These are phyloP conservation scores for Lophochroa leadbeateri DNA, from an alignment of 2,113 vertebrate genomes.

Conservation along the genomic window DNA sequence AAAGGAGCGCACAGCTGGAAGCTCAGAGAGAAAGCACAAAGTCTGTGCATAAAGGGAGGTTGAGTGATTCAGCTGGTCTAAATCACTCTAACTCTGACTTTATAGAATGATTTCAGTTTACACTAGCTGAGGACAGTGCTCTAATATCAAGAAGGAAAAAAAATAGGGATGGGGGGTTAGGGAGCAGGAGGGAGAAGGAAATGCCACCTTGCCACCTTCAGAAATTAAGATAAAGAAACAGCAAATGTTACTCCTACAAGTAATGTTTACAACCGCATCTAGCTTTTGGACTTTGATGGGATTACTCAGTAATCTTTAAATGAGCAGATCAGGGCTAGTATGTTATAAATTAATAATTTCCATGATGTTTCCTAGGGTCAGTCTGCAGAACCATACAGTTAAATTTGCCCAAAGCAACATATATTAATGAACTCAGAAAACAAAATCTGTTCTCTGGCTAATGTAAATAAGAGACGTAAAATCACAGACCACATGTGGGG, in stretches of 20 bases:
- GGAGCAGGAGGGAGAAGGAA: background rate
- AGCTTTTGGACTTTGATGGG: background rate
- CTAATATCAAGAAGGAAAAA: background rate
- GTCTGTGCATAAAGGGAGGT: background rate
- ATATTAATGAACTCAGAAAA: constrained; percentile 26
- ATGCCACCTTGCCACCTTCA: background rate
- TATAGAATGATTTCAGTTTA: background rate
- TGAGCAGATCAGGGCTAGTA: background rate
- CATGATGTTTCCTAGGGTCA: background rate
- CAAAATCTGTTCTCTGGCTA: constrained; percentile 14
- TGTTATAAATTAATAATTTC: background rate
- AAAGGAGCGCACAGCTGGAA: background rate
- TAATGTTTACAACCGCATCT: background rate
- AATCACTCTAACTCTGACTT: background rate
- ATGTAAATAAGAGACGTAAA: constrained; percentile 45
- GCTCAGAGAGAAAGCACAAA: background rate
- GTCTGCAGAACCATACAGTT: background rate
- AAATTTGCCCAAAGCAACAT: constrained; percentile 24
- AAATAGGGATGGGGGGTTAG: background rate
- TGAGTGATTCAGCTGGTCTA: background rate
- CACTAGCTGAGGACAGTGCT: background rate
- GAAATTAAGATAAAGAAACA: background rate
- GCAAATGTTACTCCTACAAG: background rate
- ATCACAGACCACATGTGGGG: constrained; percentile 3
- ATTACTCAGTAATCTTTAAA: constrained; percentile 11